These are phyloP conservation scores for Microplitis manilae DNA, from an alignment of 2,888 invertebrate genomes.

Conservation along the genomic window DNA sequence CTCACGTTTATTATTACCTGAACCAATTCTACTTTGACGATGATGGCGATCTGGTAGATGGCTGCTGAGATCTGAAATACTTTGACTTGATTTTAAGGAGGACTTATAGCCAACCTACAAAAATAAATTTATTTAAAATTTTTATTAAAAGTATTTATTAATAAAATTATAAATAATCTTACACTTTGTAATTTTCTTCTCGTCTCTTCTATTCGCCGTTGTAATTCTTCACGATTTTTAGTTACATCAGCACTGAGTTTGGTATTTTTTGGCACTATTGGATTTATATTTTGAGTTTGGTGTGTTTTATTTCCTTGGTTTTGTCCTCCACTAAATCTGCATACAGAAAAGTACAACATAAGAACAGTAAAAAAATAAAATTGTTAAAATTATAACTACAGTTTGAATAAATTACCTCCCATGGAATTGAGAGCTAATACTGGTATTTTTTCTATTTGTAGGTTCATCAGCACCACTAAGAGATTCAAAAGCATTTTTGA, in stretches of 20 bases:
- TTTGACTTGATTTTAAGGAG: conserved; percentile 87
- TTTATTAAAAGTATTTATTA: not conserved
- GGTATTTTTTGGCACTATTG: conserved; percentile 73
- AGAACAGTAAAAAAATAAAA: conserved; percentile 2
- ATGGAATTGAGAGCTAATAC: conserved; percentile 71
- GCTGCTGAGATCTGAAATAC: conserved; percentile 85
- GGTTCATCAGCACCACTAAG: conserved; percentile 78
- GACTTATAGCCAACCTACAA: conserved; percentile 83
- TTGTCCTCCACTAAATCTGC: conserved; percentile 55
- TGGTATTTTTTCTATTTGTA: conserved; percentile 64
- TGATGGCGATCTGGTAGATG: conserved; percentile 76
- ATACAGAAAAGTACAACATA: not conserved
- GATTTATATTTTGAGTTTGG: conserved; percentile 74
- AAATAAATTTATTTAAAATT: not conserved
- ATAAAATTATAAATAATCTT: conserved; percentile 68
- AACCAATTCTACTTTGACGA: conserved; percentile 62
- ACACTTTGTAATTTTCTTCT: conserved; percentile 90
- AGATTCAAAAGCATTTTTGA: conserved; percentile 81
- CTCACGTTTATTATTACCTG: conserved; percentile 61
- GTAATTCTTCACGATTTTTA: conserved; percentile 83
- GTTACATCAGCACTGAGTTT: conserved; percentile 78
- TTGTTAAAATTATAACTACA: conserved; percentile 1
- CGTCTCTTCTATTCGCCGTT: conserved; percentile 87
- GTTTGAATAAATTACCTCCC: conserved; percentile 60
- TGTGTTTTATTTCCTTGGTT: conserved; percentile 69